Percentiles rank a stretch among this genome's conserved stretches.
These are phyloP conservation scores for Eurois occulta DNA, from an alignment of 2,888 invertebrate species.

Conservation along the genomic window DNA sequence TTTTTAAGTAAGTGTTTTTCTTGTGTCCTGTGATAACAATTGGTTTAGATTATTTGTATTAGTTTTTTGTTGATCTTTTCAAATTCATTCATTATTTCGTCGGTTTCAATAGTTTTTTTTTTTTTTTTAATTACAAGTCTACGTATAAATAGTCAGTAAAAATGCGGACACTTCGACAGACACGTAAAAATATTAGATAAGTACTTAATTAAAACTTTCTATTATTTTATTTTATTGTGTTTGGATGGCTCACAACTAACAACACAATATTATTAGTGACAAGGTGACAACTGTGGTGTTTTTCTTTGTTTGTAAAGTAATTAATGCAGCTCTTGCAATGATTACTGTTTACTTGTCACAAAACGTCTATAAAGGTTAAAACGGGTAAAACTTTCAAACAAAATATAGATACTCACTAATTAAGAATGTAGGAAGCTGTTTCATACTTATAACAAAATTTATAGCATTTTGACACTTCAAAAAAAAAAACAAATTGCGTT, in stretches of 20 bases:
- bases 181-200: background rate
- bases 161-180: background rate
- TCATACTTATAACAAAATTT: background rate
- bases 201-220: background rate
- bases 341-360: background rate
- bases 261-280: background rate
- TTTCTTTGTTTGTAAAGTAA: constrained; percentile 1
- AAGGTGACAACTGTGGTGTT: background rate
- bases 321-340: background rate
- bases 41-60: background rate
- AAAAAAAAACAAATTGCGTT: background rate
- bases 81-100: background rate
- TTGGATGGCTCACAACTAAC: background rate
- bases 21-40: background rate
- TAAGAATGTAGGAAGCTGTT: background rate
- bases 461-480: background rate
- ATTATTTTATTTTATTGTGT: background rate
- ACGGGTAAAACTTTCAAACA: background rate
- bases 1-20: background rate
- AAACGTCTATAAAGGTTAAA: background rate
- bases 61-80: background rate
- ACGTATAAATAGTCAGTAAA: background rate
- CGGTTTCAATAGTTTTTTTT: background rate
- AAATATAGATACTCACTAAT: background rate
- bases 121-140: background rate